Conservation (phyloP, 1,140 invertebrate genomes). For the Chlorops oryzae region DNA sequence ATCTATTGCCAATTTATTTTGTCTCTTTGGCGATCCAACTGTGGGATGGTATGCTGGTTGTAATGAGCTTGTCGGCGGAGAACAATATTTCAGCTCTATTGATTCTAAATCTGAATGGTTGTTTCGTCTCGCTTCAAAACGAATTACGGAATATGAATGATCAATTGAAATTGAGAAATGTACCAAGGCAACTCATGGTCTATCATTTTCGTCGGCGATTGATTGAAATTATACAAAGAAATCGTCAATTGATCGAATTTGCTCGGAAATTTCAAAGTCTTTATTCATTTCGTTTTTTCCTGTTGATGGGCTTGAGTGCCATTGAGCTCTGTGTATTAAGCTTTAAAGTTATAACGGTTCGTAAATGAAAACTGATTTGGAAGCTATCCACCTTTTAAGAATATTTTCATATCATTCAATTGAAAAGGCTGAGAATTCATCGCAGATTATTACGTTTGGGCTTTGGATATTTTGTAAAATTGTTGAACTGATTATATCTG, state of each 20-base stretch:
- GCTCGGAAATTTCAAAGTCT: slow-evolving; percentile 26
- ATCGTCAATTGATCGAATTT: slow-evolving; percentile 27
- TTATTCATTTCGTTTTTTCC: slow-evolving; percentile 35
- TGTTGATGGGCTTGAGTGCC: slow-evolving; percentile 34
- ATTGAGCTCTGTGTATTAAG: slow-evolving; percentile 28
- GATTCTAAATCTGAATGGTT: slow-evolving; percentile 35
- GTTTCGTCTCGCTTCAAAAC: slow-evolving; percentile 23
- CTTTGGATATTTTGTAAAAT: slow-evolving; percentile 13
- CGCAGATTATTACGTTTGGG: slow-evolving; percentile 7
- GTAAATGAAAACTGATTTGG: too few relatives aligned
- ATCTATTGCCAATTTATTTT: slow-evolving; percentile 18
- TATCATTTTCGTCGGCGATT: slow-evolving; percentile 16
- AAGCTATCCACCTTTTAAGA: too few relatives aligned
- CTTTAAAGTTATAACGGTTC: slow-evolving; percentile 38
- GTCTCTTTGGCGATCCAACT: slow-evolving; percentile 25
- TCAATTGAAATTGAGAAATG: not conserved
- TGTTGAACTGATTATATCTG: slow-evolving; percentile 11
- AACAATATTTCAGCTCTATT: slow-evolving; percentile 33
- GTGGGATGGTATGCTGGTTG: slow-evolving; percentile 32
- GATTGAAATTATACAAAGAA: slow-evolving; percentile 22
- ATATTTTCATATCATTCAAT: too few relatives aligned
- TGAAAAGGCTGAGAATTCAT: slow-evolving; percentile 5
- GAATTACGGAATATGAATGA: slow-evolving; percentile 17
- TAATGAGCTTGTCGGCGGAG: slow-evolving; percentile 29
- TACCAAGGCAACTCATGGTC: not conserved